These are phyloP conservation scores for Melanophora roralis DNA, from an alignment of 2,888 invertebrate genomes.

Conservation along the genomic window DNA sequence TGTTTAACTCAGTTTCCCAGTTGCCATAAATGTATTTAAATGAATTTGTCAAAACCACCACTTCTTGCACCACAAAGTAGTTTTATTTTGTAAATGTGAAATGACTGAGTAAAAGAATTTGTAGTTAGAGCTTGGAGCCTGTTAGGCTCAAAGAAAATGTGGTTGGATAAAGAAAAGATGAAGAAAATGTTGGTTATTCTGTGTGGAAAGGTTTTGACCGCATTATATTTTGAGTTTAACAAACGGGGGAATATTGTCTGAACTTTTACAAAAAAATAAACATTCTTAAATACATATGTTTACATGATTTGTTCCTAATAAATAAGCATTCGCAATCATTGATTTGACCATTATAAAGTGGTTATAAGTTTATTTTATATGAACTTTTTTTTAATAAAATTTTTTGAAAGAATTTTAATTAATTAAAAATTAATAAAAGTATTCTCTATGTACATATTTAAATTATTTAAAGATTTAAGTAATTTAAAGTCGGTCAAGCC, in stretches of 20 bases:
- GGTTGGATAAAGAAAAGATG: conserved; percentile 11
- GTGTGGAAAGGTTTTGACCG: background rate
- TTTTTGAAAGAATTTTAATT: too few species aligned
- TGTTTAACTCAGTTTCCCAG: conserved; percentile 19
- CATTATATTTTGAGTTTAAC: too few species aligned
- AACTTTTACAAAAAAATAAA: background rate
- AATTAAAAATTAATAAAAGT: too few species aligned
- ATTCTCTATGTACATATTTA: too few species aligned
- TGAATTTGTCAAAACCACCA: conserved; percentile 47
- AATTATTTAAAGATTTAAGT: too few species aligned
- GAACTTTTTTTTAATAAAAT: too few species aligned
- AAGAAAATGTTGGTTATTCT: background rate
- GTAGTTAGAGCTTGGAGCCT: background rate
- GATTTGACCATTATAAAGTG: too few species aligned
- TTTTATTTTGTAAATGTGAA: conserved; percentile 35
- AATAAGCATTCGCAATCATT: too few species aligned
- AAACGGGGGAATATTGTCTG: background rate
- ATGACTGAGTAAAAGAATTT: conserved; percentile 25
- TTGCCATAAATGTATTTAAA: conserved; percentile 23
- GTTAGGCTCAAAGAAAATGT: conserved; percentile 22
- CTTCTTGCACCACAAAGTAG: conserved; percentile 8
- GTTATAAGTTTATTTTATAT: too few species aligned
- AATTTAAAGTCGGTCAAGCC: too few species aligned
- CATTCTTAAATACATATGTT: conserved; percentile 2
- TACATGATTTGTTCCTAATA: conserved; percentile 2